Evolutionary conservation across 1,140 invertebrate genomes (phyloP), one percentile per base, ranked within the genome.

Genomic region (Euura lappo): DNA sequence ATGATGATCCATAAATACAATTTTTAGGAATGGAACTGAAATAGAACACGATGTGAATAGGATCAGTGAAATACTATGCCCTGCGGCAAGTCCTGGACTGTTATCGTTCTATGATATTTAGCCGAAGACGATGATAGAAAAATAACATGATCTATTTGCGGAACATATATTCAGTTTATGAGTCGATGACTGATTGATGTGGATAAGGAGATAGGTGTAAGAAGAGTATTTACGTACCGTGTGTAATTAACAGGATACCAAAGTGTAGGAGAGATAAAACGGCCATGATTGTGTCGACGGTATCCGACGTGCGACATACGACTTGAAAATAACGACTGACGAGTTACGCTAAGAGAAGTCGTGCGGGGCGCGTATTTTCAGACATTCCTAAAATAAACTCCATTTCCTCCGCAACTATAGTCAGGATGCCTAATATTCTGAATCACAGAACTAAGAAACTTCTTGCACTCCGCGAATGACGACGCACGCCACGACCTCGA

Each of bases 341-440:
- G 51, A 60, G 51, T 11, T 60, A 60, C 51, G 13, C 6, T 3
- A 60, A 60, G 51, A 60, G 51, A 60, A 45, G 28, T 51, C 69
- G 51, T 44, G 46, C 69, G 73, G 68, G 13, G 67, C 8, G 74
- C 68, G 78, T 81, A 81, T 81, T 81, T 81, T 81, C 77, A 79
- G 79, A 81, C 68, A 71, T 75, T 74, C 80, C 69, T 74, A 79
- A 81, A 81, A 81, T 81, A 81, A 81, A 81, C 72, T 45, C 42
- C 74, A 73, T 78, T 81, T 76, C 75, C 79, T 77, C 72, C 43
- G 69, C 71, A 7, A 68, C 72, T 74, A 60, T 28, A 28, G 51
- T n/a, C 13, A 11, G 51, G 51, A 60, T 11, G 51, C 51, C 6
- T 60, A 60, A 60, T 60, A 60, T 60, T 60, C 51, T 60, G 51